These are phyloP conservation scores for Troglohyphantes excavatus DNA, from an alignment of 2,888 invertebrate genomes.

Conservation along the genomic window DNA sequence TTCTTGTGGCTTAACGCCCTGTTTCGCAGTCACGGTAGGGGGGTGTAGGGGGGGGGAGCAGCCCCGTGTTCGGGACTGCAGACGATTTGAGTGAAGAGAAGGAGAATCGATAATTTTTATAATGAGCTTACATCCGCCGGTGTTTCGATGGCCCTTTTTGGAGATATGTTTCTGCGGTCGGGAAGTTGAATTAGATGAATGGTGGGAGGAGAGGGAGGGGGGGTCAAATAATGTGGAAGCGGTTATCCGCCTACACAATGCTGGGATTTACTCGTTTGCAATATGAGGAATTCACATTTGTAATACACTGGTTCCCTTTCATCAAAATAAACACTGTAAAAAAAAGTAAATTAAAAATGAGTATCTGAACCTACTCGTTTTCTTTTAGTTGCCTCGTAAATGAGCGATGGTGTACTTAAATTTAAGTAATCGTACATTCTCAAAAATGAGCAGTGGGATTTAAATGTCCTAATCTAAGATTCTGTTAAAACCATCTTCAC, in stretches of 20 bases:
- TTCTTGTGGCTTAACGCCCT: constrained; percentile 67
- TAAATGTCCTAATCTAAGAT: too few relatives aligned
- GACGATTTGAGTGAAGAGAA: background rate
- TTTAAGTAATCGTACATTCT: too few relatives aligned
- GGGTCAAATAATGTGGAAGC: background rate
- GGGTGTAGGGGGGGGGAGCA: constrained; percentile 9
- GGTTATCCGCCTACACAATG: background rate
- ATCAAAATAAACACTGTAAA: too few relatives aligned
- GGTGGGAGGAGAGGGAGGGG: background rate
- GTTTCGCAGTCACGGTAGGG: constrained; percentile 63
- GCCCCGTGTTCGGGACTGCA: background rate
- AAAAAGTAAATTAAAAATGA: too few relatives aligned
- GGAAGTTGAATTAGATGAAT: background rate
- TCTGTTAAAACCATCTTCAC: too few relatives aligned
- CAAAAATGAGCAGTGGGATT: too few relatives aligned
- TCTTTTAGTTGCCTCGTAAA: too few relatives aligned
- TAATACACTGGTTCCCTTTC: too few relatives aligned
- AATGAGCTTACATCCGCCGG: constrained; percentile 59
- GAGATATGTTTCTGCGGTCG: constrained; percentile 23
- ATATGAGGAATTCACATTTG: too few relatives aligned
- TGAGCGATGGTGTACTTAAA: too few relatives aligned
- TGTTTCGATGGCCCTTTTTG: constrained; percentile 24
- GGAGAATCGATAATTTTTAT: constrained; percentile 67
- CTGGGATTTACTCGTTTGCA: too few relatives aligned
- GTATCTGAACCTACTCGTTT: too few relatives aligned